Conservation (phyloP, 2,113 vertebrate species). For the Otocyon megalotis region DNA sequence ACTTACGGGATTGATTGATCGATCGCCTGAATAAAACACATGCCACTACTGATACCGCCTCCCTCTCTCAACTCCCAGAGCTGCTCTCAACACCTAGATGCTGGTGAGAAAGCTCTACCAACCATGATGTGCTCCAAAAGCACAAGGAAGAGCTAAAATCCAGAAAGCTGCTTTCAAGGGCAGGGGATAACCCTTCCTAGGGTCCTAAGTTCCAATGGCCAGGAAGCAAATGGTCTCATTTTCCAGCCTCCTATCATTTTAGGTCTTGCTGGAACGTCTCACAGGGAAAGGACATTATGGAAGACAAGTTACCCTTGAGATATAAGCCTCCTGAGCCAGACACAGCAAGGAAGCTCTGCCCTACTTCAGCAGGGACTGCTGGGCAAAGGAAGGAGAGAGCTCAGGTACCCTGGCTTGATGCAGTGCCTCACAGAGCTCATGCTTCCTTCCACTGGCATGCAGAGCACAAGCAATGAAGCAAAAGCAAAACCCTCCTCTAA, state of each 20-base stretch:
- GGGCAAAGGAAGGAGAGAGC: neutral
- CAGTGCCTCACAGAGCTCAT: neutral
- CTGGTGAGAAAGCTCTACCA: neutral
- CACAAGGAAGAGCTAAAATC: neutral
- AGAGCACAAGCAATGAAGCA: neutral
- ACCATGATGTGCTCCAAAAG: neutral
- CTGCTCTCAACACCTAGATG: neutral
- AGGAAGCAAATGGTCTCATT: neutral
- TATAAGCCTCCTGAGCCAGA: neutral
- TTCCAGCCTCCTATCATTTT: neutral
- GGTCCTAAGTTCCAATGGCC: neutral
- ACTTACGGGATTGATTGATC: neutral
- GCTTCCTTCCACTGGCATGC: fast-evolving
- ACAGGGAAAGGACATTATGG: neutral
- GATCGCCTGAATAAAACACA: neutral
- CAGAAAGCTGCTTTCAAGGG: neutral
- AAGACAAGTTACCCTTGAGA: neutral
- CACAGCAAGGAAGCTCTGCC: neutral
- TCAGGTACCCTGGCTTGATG: neutral
- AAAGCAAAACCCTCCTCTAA: neutral
- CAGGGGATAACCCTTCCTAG: neutral
- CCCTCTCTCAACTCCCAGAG: neutral
- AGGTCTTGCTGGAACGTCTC: neutral
- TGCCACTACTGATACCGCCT: neutral
- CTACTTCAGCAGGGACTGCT: neutral